Base-by-base conservation (phyloP, 2,888 invertebrate genomes). In the Callyntrura sp. region DNA sequence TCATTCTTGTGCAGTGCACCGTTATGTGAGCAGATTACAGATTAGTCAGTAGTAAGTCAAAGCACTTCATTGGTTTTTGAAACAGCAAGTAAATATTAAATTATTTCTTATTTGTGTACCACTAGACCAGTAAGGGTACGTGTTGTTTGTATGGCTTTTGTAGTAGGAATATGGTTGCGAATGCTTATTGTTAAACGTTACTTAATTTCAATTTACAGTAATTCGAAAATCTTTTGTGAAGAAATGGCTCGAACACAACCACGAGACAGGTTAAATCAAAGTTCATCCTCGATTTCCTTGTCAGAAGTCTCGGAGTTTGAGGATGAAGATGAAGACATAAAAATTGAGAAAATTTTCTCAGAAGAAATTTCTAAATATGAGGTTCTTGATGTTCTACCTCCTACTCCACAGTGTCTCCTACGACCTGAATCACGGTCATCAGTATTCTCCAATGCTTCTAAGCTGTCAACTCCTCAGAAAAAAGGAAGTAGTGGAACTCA, bases 391-490 rank as follows among this genome's bases (percentile, higher is more conserved):
- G 12, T 11, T 0, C 48, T 83, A 14, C 83, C 83, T 5, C 83
- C 83, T 0, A 83, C 83, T 14, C 83, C 83, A 2, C 1, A 78
- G n/a, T 62, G 81, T 23, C n/a, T n/a, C n/a, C n/a, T n/a, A n/a
- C n/a, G n/a, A n/a, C n/a, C 73, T 25, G 17, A 45, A 23, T 17
- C 73, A 3, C 17, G 73, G 5, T 25, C 17, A 17, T 73, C 73
- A 17, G 60, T 35, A 9, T 35, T 62, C 6, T 43, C 81, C 1
- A 60, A 25, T 17, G 25, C 60, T 8, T 60, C 60, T 20, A 17
- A 9, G 1, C 6, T 20, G 0, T 62, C 35, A 79, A 14, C 43
- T 1, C 28, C 62, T 43, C 60, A 11, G 70, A 17, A 65, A 6
- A 23, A 62, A 23, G 60, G 23, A 4, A 23, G 60, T 62, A 12